Base-by-base conservation (phyloP, 1,140 invertebrate species). In the Aricia agestis region DNA sequence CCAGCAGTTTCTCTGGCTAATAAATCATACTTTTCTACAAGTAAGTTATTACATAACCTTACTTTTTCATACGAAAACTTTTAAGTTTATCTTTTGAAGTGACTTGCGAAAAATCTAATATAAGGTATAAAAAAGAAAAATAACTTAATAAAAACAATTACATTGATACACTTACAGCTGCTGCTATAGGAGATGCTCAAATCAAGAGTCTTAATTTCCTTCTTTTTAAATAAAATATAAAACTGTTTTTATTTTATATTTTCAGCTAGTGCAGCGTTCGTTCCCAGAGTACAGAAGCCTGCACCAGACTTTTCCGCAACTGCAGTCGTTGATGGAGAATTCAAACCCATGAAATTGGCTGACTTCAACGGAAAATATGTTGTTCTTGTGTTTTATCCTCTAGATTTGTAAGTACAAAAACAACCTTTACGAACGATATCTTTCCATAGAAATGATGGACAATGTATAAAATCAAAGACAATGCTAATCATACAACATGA, bases 321-420 rank as follows among this genome's bases (percentile, higher is more conserved):
- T 36, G 98, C 98, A 31, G 98, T 99, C 0, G 92, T 98, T 0
- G 94, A 97, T 82, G 95, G 96, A 73, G 95, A 97, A 77, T 99
- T 99, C 81, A 97, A 98, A 90, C 94, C 96, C 32, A 95, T 99
- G 19, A 95, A 96, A 77, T 89, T 99, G 0, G 88, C 93, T 6
- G 97, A 99, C 84, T 99, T 96, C 85, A 94, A 93, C 78, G 98
- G 98, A 74, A 98, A 99, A 97, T 99, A 99, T 92, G 93, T 99
- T 41, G 96, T 99, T 11, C 90, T 99, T 15, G 96, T 98, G 77
- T 97, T 97, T 85, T 97, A 97, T 85, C 98, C 98, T 0, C 92
- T 99, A 73, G 98, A 96, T 80, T 97, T 97, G 90, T 92, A 81
- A 90, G 92, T 91, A 42, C 42, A 19, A 7, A 7, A 25, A 25